phyloP scores from a whole-genome alignment of 2,113 vertebrate genomes.

The Muntiacus reevesi region DNA sequence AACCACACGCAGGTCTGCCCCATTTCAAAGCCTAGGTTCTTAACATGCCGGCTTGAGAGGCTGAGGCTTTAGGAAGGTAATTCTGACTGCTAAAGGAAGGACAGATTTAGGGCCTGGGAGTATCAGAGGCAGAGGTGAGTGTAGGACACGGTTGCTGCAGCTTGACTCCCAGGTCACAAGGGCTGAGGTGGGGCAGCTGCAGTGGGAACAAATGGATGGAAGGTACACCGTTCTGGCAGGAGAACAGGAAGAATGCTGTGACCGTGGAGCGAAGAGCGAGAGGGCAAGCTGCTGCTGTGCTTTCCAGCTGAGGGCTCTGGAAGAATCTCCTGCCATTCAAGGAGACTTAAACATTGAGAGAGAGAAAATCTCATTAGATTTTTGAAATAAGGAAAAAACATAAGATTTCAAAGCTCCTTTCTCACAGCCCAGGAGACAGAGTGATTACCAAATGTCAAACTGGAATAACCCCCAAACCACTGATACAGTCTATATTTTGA shows the following conservation, averaged over 20 bases:
- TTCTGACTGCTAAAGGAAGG: not conserved
- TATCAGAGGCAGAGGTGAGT: not conserved
- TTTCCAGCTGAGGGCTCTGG: not conserved
- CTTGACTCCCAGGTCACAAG: not conserved
- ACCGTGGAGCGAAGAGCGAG: no score
- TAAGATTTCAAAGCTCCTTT: not conserved
- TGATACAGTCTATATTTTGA: not conserved
- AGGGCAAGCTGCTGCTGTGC: not conserved
- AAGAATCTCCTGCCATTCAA: not conserved
- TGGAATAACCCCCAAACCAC: not conserved
- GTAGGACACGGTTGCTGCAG: not conserved
- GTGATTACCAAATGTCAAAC: not conserved
- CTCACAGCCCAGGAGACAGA: not conserved
- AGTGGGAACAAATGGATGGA: not conserved
- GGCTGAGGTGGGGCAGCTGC: not conserved
- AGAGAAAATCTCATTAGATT: not conserved
- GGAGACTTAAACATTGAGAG: not conserved
- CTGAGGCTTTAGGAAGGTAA: not conserved
- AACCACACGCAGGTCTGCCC: not conserved
- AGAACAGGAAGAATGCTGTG: rapidly evolving
- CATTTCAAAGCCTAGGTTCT: not conserved
- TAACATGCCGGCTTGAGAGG: not conserved
- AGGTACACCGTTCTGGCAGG: not conserved
- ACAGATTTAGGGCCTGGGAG: not conserved
- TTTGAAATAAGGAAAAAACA: not conserved